A percentile compares a stretch with the other conserved stretches of the same genome.
These are phyloP conservation scores for Lysiphlebus fabarum DNA, from an alignment of 1,140 invertebrate genomes.

Conservation along the genomic window DNA sequence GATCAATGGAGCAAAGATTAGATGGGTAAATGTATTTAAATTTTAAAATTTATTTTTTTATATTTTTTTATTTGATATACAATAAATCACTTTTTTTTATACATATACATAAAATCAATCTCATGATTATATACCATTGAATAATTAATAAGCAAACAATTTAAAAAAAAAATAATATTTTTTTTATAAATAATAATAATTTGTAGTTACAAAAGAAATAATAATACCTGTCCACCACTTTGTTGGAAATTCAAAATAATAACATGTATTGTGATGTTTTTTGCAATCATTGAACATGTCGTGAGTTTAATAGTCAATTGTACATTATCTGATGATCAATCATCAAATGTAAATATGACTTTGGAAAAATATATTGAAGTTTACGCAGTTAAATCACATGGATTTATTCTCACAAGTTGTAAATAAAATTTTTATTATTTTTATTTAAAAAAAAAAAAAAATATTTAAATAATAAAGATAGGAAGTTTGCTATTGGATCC, in stretches of 20 bases:
- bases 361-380: conserved; percentile 38
- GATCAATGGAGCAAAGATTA: conserved; percentile 48
- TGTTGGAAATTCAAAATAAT: conserved; percentile 44
- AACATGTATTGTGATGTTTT: conserved; percentile 29
- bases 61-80: conserved; percentile 9
- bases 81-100: conserved; percentile 28
- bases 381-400: conserved; percentile 39
- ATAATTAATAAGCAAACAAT: conserved; percentile 2
- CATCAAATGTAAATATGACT: conserved; percentile 27
- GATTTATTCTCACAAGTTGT: conserved; percentile 41
- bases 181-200: conserved; percentile 1
- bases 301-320: conserved; percentile 40
- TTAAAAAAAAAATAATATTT: not conserved
- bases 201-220: not conserved
- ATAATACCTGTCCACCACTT: conserved; percentile 28
- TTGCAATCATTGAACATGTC: conserved; percentile 44
- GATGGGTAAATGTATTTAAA: conserved; percentile 48
- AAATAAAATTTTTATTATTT: conserved; percentile 16
- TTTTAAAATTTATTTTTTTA: too few relatives aligned
- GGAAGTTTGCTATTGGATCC: too few relatives aligned
- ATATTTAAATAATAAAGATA: too few relatives aligned
- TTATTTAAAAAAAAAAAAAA: too few relatives aligned
- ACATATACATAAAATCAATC: not conserved
- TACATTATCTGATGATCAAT: conserved; percentile 22
- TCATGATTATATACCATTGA: not conserved